A percentile compares a stretch with the other conserved stretches of the same genome.
These are phyloP conservation scores for Asobara japonica DNA, from an alignment of 1,140 invertebrate species.

Conservation along the genomic window DNA sequence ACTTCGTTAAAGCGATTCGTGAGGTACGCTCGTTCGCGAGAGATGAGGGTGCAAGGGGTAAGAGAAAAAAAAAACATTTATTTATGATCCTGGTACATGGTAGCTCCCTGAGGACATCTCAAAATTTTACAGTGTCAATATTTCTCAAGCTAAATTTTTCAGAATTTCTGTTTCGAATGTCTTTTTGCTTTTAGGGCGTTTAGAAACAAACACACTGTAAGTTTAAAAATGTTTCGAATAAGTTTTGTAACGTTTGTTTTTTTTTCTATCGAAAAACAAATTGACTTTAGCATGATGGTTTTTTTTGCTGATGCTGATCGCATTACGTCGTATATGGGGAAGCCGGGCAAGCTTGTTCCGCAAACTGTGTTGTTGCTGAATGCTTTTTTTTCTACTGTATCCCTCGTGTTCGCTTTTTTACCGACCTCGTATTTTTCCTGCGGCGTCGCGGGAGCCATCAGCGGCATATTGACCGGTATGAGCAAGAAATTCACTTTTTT, in stretches of 20 bases:
- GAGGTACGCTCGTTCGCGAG: conserved; percentile 10
- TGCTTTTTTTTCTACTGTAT: not conserved
- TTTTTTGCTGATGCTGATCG: conserved; percentile 13
- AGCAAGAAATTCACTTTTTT: conserved; percentile 1
- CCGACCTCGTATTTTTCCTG: not conserved
- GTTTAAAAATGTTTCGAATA: too few species aligned
- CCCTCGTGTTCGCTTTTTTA: not conserved
- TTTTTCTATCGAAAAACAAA: not conserved
- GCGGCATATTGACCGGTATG: conserved; percentile 5
- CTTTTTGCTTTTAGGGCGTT: too few species aligned
- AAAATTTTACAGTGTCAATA: too few species aligned
- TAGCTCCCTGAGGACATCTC: too few species aligned
- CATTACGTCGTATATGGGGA: conserved; percentile 13
- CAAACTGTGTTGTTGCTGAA: not conserved
- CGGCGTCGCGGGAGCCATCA: conserved; percentile 9
- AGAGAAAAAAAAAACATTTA: too few species aligned
- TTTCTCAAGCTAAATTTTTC: too few species aligned
- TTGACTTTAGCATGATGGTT: not conserved
- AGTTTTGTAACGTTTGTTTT: conserved; percentile 2
- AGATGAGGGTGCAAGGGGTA: too few species aligned
- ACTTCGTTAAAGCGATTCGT: conserved; percentile 37
- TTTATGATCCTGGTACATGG: too few species aligned
- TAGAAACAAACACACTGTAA: too few species aligned
- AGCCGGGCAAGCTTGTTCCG: not conserved
- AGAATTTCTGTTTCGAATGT: too few species aligned